phyloP scores from a whole-genome alignment of 2,113 vertebrate species.

The Pachycephala philippinensis region DNA sequence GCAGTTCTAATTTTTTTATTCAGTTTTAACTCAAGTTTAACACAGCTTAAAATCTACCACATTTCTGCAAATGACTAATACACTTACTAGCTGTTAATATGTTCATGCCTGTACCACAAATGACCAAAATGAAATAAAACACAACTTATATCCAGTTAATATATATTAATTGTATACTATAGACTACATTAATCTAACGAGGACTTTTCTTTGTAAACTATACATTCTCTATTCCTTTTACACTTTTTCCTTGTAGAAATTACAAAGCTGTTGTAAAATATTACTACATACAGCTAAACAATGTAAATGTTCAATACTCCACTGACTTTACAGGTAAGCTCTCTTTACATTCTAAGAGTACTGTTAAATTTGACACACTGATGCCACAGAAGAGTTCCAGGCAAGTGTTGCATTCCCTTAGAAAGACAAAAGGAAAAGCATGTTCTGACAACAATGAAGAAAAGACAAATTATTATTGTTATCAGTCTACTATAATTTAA shows the following conservation, averaged over 20 bases:
- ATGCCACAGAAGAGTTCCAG: neutral
- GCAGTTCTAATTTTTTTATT: neutral
- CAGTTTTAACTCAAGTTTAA: neutral
- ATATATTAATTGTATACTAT: neutral
- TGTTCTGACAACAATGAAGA: neutral
- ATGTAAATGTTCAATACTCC: neutral
- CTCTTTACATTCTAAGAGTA: neutral
- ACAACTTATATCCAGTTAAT: neutral
- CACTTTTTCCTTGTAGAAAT: neutral
- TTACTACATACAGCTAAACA: neutral
- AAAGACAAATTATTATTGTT: neutral
- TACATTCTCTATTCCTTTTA: neutral
- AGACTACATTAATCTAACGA: neutral
- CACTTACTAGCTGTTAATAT: neutral
- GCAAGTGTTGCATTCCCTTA: neutral
- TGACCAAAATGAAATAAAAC: neutral
- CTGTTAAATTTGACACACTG: neutral
- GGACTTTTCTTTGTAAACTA: neutral
- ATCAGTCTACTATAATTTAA: neutral
- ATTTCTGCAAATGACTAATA: neutral
- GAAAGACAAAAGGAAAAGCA: neutral
- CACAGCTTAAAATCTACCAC: neutral
- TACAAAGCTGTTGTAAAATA: neutral
- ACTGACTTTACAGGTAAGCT: neutral
- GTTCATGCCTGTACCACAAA: neutral